A percentile compares a stretch with the other conserved stretches of the same genome.
phyloP scores from a whole-genome alignment of 2,888 invertebrate species.

The Apodemia mormo region DNA sequence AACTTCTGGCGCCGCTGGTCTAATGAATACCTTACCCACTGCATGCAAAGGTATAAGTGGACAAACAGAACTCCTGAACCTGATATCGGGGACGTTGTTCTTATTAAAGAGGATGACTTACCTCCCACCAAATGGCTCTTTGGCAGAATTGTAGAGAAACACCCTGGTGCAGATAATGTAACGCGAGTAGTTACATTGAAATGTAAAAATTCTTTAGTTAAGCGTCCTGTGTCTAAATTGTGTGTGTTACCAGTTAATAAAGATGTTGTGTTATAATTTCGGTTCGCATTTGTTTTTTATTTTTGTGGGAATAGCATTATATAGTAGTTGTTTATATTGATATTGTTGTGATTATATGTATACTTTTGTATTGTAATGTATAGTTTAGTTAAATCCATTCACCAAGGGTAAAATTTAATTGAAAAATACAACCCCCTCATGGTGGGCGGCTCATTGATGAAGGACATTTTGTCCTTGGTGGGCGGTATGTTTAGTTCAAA shows the following conservation, averaged over 20 bases:
- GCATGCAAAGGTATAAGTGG: conserved; percentile 35
- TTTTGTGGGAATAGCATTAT: background rate
- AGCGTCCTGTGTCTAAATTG: background rate
- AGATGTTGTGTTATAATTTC: background rate
- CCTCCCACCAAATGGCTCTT: conserved; percentile 36
- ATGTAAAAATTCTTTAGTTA: background rate
- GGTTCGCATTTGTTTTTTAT: background rate
- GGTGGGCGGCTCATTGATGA: background rate
- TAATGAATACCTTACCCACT: background rate
- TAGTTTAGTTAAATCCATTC: background rate
- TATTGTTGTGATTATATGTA: background rate
- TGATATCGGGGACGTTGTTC: conserved; percentile 34
- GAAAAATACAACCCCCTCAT: background rate
- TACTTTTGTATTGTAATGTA: background rate
- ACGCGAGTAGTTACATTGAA: conserved; percentile 35
- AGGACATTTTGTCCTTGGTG: too few relatives aligned
- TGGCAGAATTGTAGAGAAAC: conserved; percentile 34
- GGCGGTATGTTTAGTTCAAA: too few relatives aligned
- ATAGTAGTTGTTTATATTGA: background rate
- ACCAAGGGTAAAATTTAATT: background rate
- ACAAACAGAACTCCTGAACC: conserved; percentile 29
- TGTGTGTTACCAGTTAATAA: background rate
- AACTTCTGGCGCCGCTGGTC: background rate
- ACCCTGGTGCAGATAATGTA: conserved; percentile 35
- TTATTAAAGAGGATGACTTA: conserved; percentile 36